Evolutionary conservation across 2,797 vertebrate genomes (phyloP).

Genomic region (Silurus lanzhouensis): DNA sequence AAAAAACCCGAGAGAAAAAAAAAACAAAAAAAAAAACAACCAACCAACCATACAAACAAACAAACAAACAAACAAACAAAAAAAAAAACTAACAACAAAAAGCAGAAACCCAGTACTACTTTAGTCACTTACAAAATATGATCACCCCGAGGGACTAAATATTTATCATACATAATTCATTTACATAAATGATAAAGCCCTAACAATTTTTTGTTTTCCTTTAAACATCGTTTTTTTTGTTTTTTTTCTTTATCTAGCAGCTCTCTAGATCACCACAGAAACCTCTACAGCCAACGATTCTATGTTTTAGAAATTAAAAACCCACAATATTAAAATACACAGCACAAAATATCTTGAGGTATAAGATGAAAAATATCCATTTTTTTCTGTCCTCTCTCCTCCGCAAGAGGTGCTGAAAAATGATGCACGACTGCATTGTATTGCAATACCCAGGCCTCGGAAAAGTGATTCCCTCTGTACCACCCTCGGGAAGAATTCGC

Average conservation of each 20-base stretch:
- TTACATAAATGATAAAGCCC: constrained; percentile 85
- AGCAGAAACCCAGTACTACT: constrained; percentile 79
- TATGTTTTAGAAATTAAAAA: constrained; percentile 94
- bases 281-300: constrained; percentile 90
- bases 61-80: not conserved
- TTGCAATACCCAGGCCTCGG: constrained; percentile 95
- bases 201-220: constrained; percentile 78
- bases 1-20: not conserved
- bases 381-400: constrained; percentile 65
- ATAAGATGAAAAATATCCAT: constrained; percentile 99
- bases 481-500: constrained; percentile 80
- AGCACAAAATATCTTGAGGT: constrained; percentile 99
- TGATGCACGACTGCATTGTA: constrained; percentile 93
- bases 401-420: constrained; percentile 91
- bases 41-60: not conserved
- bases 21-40: constrained; percentile 10
- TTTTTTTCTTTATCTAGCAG: constrained; percentile 76
- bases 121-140: constrained; percentile 88
- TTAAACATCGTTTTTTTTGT: constrained; percentile 63
- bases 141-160: constrained; percentile 83
- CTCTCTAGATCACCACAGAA: constrained; percentile 91
- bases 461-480: constrained; percentile 82
- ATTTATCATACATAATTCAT: constrained; percentile 88
- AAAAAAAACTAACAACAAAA: constrained; percentile 50
- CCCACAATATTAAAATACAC: constrained; percentile 99